These are phyloP conservation scores for Alca torda DNA, from an alignment of 2,797 vertebrate genomes.

Conservation along the genomic window DNA sequence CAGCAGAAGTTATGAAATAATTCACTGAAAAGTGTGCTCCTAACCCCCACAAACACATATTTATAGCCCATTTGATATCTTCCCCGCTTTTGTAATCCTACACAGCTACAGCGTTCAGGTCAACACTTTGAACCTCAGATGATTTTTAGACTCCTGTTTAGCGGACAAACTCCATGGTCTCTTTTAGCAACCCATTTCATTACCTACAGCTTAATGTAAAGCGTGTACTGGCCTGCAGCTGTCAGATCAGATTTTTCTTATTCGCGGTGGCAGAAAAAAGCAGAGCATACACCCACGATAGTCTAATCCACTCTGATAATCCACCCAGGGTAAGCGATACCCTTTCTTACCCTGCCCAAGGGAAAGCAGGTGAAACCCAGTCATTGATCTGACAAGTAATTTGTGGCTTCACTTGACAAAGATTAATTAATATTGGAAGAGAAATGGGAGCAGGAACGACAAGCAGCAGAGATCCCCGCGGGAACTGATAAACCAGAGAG, in stretches of 20 bases:
- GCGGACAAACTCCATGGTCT: background rate
- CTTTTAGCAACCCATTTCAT: background rate
- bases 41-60: background rate
- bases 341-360: background rate
- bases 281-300: background rate
- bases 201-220: background rate
- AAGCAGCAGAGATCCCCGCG: background rate
- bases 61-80: background rate
- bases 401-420: constrained; percentile 12
- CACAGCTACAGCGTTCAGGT: background rate
- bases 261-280: background rate
- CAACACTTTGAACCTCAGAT: background rate
- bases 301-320: background rate
- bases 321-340: background rate
- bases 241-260: background rate
- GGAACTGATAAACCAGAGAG: background rate
- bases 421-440: constrained; percentile 32
- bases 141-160: background rate
- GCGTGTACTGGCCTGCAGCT: background rate
- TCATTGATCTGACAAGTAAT: constrained; percentile 35
- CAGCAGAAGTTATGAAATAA: background rate
- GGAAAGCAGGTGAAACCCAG: constrained; percentile 11
- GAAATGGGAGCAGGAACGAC: background rate
- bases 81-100: background rate
- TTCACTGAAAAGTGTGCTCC: background rate